Conservation (phyloP, 64 coral and sea anemone genomes). For the Montipora sp. region DNA sequence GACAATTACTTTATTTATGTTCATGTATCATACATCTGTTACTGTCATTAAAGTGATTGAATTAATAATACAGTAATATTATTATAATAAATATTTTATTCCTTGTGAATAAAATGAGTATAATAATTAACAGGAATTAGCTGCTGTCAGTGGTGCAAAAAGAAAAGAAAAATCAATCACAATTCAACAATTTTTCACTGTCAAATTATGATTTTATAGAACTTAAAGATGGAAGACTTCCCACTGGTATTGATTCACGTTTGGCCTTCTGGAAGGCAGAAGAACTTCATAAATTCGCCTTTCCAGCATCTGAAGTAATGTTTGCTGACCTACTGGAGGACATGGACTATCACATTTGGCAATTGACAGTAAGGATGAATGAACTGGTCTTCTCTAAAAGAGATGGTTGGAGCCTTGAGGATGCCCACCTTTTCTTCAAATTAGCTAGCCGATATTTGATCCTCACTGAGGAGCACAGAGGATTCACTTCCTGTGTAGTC, state of each 20-base stretch:
- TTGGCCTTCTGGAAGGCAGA: conserved; percentile 45
- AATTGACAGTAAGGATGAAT: conserved; percentile 23
- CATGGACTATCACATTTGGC: conserved; percentile 10
- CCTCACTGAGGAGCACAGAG: conserved; percentile 18
- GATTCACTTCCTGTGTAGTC: conserved; percentile 32
- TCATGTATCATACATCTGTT: too few relatives aligned
- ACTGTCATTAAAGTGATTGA: too few relatives aligned
- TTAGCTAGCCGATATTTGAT: conserved; percentile 15
- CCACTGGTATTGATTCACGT: conserved; percentile 13
- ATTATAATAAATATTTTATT: too few relatives aligned
- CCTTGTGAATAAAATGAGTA: too few relatives aligned
- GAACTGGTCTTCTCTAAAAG: conserved; percentile 19
- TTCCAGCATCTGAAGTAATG: conserved; percentile 49
- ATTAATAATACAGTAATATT: too few relatives aligned
- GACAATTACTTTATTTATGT: too few relatives aligned
- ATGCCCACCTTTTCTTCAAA: conserved; percentile 7
- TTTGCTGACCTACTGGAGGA: neutral
- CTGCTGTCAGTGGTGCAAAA: too few relatives aligned
- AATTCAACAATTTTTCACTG: too few relatives aligned
- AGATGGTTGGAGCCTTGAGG: conserved; percentile 41
- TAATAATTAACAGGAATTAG: too few relatives aligned
- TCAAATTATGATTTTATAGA: neutral
- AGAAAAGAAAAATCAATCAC: too few relatives aligned
- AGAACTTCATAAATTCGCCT: conserved; percentile 45
- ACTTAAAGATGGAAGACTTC: conserved; percentile 40